Evolutionary conservation across 2,888 invertebrate species (phyloP).

Genomic region (Ophraella communa): DNA sequence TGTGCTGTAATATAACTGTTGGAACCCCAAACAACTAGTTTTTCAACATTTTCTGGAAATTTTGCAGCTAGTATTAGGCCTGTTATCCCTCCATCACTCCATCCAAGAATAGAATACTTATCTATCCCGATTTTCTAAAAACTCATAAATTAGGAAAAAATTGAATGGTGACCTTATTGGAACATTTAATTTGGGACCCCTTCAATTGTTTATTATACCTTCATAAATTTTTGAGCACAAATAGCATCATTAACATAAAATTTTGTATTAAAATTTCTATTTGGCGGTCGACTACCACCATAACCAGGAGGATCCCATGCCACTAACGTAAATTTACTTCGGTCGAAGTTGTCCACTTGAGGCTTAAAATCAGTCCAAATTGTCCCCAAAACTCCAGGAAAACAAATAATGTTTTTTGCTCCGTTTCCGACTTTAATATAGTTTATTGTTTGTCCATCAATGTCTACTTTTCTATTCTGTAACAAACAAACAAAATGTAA

Average conservation of each 20-base stretch:
- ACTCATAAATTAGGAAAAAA: neutral
- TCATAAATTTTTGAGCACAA: slow-evolving; percentile 74
- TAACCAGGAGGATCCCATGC: slow-evolving; percentile 90
- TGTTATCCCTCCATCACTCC: slow-evolving; percentile 89
- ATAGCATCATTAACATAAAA: slow-evolving; percentile 80
- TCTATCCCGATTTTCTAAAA: slow-evolving; percentile 67
- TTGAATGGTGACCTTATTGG: neutral
- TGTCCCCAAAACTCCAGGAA: slow-evolving; percentile 84
- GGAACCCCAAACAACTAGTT: slow-evolving; percentile 79
- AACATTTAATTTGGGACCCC: too few species aligned
- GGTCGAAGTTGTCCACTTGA: slow-evolving; percentile 72
- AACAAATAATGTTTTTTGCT: slow-evolving; percentile 68
- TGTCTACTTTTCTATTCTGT: slow-evolving; percentile 69
- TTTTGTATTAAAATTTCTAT: slow-evolving; percentile 71
- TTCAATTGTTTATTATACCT: slow-evolving; percentile 57
- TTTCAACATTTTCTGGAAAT: slow-evolving; percentile 70
- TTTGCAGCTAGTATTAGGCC: slow-evolving; percentile 78
- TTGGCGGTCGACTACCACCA: slow-evolving; percentile 82
- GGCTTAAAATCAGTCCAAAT: slow-evolving; percentile 84
- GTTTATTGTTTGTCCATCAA: slow-evolving; percentile 68
- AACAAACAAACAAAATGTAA: slow-evolving; percentile 19
- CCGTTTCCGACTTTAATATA: slow-evolving; percentile 70
- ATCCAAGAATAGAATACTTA: slow-evolving; percentile 81
- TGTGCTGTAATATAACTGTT: slow-evolving; percentile 76
- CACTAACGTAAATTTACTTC: slow-evolving; percentile 68